phyloP scores from a whole-genome alignment of 64 coral and sea anemone genomes.

The Stichodactyla helianthus region DNA sequence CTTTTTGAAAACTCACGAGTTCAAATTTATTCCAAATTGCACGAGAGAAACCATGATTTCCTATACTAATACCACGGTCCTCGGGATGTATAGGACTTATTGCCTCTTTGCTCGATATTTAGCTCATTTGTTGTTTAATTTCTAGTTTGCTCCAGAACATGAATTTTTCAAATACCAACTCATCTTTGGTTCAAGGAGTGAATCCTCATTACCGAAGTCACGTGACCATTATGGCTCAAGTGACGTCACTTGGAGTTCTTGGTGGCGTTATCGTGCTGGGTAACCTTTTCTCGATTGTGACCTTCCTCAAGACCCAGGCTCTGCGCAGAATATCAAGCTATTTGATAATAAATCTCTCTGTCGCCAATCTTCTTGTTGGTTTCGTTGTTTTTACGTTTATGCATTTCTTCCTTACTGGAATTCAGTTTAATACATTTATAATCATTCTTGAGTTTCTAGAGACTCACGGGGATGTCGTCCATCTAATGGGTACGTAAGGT shows the following conservation, averaged over 20 bases:
- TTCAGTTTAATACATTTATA: background rate
- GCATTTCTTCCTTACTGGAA: background rate
- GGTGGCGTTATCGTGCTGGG: background rate
- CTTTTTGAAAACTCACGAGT: no score
- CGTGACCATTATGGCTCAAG: background rate
- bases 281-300: background rate
- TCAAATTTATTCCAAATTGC: no score
- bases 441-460: background rate
- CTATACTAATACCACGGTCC: no score
- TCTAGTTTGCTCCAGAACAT: no score
- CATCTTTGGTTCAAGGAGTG: no score
- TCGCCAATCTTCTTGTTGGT: slow-evolving; percentile 20
- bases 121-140: no score
- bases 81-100: no score
- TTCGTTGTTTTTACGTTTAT: background rate
- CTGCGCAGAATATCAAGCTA: background rate
- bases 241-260: background rate
- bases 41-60: no score
- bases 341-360: slow-evolving; percentile 21
- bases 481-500: no score
- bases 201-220: background rate
- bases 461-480: background rate
- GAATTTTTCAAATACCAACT: no score
- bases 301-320: slow-evolving; percentile 16
- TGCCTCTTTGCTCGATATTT: no score